phyloP scores from a whole-genome alignment of 2,888 invertebrate genomes.

The Thymelicus sylvestris region DNA sequence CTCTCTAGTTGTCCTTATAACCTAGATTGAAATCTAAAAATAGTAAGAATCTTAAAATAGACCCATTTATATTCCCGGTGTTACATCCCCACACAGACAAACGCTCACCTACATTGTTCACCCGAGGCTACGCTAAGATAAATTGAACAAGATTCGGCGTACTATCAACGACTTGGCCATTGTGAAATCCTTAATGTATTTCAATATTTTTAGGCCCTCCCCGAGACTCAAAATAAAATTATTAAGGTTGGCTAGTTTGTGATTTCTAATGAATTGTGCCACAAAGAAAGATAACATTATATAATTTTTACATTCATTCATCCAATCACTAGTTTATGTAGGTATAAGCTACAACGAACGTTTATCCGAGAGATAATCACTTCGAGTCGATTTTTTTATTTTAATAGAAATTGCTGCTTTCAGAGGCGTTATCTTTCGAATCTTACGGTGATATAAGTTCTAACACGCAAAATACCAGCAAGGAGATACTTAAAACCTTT shows the following conservation, averaged over 20 bases:
- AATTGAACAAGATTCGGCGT: conserved; percentile 10
- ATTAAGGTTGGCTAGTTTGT: neutral
- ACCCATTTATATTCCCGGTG: neutral
- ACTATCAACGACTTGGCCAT: conserved; percentile 2
- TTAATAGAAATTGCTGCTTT: no score
- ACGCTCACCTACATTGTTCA: conserved; percentile 1
- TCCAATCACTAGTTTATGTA: no score
- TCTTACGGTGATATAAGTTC: no score
- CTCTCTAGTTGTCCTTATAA: no score
- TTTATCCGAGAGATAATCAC: neutral
- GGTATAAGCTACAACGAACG: neutral
- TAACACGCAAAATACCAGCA: no score
- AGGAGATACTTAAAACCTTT: no score
- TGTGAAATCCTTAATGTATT: neutral
- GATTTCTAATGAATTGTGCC: neutral
- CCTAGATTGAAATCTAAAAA: neutral
- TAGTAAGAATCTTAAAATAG: neutral
- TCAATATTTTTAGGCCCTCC: conserved; percentile 1
- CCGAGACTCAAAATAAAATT: conserved; percentile 1
- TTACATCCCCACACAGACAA: neutral
- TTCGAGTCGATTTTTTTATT: neutral
- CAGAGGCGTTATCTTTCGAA: no score
- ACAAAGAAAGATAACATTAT: neutral
- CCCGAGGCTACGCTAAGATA: conserved; percentile 2
- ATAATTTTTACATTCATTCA: neutral